phyloP scores from a whole-genome alignment of 2,797 vertebrate species.

The Onychomys leucogaster region DNA sequence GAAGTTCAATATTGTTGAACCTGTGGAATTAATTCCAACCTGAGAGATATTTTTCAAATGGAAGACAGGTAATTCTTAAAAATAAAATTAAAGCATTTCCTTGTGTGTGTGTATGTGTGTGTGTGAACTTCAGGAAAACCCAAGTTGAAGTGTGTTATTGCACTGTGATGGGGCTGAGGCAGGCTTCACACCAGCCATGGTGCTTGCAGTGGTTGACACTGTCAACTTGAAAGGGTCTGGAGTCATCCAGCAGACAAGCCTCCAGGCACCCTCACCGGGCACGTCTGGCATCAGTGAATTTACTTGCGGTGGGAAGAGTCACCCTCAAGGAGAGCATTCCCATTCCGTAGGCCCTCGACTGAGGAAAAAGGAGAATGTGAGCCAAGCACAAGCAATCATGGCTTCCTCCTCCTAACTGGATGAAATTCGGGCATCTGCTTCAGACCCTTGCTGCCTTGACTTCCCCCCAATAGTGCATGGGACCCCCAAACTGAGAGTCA shows the following conservation, averaged over 20 bases:
- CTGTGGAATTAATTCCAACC: background rate
- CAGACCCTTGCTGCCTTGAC: background rate
- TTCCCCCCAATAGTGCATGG: too few relatives aligned
- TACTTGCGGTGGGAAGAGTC: background rate
- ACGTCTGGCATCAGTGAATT: background rate
- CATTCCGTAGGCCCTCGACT: background rate
- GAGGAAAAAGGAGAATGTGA: background rate
- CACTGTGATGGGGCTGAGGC: background rate
- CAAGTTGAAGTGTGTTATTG: background rate
- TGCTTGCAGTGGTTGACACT: background rate
- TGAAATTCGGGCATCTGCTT: background rate
- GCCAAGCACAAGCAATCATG: background rate
- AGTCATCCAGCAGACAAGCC: background rate
- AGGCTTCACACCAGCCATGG: background rate
- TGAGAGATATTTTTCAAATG: conserved; percentile 6
- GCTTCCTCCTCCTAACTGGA: background rate
- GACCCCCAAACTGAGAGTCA: background rate
- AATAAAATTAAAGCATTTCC: background rate
- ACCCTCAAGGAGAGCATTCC: background rate
- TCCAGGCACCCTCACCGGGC: too few relatives aligned
- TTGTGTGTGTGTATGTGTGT: background rate
- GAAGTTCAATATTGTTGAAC: background rate
- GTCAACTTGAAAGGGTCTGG: background rate
- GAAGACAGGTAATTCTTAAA: conserved; percentile 10
- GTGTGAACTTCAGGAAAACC: conserved; percentile 36